Evolutionary conservation across 2,797 vertebrate species (phyloP).

Genomic region (Australoheros facetus): DNA sequence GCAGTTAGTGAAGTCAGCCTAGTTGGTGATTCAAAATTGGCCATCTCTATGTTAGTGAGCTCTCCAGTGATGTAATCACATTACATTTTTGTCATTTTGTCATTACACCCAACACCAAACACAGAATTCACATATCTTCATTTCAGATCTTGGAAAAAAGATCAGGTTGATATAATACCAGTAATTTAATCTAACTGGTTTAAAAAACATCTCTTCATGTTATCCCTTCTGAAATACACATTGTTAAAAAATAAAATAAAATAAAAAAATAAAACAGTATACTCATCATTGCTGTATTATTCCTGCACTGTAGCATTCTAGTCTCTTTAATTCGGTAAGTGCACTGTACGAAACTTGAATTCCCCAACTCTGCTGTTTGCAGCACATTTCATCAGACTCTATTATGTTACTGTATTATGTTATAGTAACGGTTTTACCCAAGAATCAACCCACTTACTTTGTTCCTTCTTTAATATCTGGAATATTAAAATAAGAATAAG

Average conservation of each 20-base stretch:
- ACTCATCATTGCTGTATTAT: neutral
- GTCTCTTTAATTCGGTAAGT: neutral
- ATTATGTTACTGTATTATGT: neutral
- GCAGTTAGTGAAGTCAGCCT: too few relatives aligned
- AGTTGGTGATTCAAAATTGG: too few relatives aligned
- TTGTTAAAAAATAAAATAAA: neutral
- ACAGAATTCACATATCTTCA: neutral
- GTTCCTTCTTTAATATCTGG: neutral
- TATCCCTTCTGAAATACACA: neutral
- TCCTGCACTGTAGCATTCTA: conserved; percentile 1
- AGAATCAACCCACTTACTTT: neutral
- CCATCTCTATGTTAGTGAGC: too few relatives aligned
- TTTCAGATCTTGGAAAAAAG: neutral
- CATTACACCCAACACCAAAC: neutral
- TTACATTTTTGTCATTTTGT: neutral
- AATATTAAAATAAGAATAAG: neutral
- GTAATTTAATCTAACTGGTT: neutral
- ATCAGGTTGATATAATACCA: neutral
- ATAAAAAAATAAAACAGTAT: neutral
- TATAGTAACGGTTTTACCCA: neutral
- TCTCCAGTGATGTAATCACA: too few relatives aligned
- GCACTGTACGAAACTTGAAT: neutral
- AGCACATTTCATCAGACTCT: conserved; percentile 13
- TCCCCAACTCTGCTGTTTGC: conserved; percentile 1
- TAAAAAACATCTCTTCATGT: neutral